These are phyloP conservation scores for Pegoplata infirma DNA, from an alignment of 2,888 invertebrate genomes.

Conservation along the genomic window DNA sequence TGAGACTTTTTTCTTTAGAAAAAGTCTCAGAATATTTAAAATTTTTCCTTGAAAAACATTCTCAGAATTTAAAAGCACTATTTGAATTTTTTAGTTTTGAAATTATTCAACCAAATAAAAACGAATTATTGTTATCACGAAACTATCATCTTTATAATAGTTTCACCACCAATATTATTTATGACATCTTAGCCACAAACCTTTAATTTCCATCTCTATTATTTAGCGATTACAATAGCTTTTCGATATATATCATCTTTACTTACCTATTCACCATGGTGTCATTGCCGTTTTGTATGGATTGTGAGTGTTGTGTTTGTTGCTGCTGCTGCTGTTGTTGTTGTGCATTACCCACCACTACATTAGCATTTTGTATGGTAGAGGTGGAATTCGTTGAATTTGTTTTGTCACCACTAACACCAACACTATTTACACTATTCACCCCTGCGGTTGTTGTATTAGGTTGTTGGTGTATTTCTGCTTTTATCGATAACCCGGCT, in stretches of 20 bases:
- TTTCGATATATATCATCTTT: not conserved
- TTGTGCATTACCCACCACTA: constrained; percentile 51
- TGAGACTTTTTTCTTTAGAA: too few relatives aligned
- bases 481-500: constrained; percentile 71
- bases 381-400: constrained; percentile 65
- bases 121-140: too few relatives aligned
- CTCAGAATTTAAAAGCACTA: too few relatives aligned
- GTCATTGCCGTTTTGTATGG: constrained; percentile 76
- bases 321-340: constrained; percentile 68
- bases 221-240: not conserved
- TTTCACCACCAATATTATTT: not conserved
- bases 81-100: too few relatives aligned
- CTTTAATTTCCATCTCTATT: not conserved
- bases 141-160: too few relatives aligned
- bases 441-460: constrained; percentile 67
- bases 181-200: constrained; percentile 2
- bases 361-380: constrained; percentile 60
- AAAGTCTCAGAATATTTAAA: too few relatives aligned
- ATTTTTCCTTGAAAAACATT: too few relatives aligned
- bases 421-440: constrained; percentile 37
- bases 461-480: constrained; percentile 73
- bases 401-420: constrained; percentile 63
- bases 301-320: constrained; percentile 71
- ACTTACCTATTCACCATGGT: constrained; percentile 77
- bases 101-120: too few relatives aligned